Base-by-base conservation (phyloP, 2,888 invertebrate genomes). In the Morpho achilles region DNA sequence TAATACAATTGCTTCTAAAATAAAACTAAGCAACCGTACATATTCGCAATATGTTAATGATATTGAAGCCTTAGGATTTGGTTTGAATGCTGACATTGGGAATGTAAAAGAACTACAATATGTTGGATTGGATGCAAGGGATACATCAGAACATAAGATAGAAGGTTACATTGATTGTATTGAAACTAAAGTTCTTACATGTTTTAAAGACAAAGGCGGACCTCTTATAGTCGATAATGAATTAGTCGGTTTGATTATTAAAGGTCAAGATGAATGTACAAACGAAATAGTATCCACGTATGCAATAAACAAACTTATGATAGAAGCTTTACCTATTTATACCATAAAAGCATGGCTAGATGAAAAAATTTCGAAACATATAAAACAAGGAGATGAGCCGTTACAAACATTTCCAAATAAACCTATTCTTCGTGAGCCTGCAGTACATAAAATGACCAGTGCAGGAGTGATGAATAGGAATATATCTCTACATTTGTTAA, bases 191-290 rank as follows among this genome's bases (percentile, higher is more conserved):
- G 71, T 82, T n/a, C 58, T 65, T 1, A 83, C 83, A 1, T 90
- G 89, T 70, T 90, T 84, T 63, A 85, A 73, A 73, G 89, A 90
- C 57, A 71, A 72, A 8, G 89, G 89, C 49, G 87, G 88, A 1
- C 87, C 89, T 8, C 77, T 74, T 7, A 70, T 89, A 61, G 76
- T 75, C 61, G 75, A 80, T 56, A 77, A 84, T 65, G 80, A 86
- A 72, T 73, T 90, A 4, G 65, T 86, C 53, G 88, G 89, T n/a
- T 69, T 90, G 39, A 69, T 89, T 6, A 66, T 68, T 7, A 73
- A 67, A 60, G 89, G 89, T 10, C 76, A 82, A 72, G 65, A 71
- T 5, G 76, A 78, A 52, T 90, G 89, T 66, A 73, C 77, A 9
- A 75, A 75, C 64, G 84, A 86, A 70, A 82, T 88, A 62, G 69